Evolutionary conservation across 2,888 invertebrate species (phyloP), one percentile per base, ranked within the genome.

Genomic region (Philonicus albiceps): DNA sequence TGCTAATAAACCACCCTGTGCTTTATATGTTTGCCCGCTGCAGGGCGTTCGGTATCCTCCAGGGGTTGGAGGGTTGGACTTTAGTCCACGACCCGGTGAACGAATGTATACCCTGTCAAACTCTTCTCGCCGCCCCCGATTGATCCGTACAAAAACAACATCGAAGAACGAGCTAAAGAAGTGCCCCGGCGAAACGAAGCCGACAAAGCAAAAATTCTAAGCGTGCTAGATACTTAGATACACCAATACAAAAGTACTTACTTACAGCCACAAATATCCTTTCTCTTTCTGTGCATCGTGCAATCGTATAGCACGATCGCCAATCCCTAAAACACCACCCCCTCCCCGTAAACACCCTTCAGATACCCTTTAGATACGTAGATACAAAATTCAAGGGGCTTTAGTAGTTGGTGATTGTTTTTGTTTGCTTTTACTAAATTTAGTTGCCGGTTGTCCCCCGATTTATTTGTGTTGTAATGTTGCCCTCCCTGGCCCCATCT

Each of bases 1-100:
- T 87, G 87, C 87, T 88, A 88, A 88, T 88, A 88, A 88, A 87
- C 86, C 78, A 87, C 80, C 80, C 88, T 81, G 80, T 88, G 76
- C 37, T 87, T 87, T 88, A 88, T 87, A 86, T n/a, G 86, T 73
- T 81, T 55, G 81, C 74, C 30, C n/a, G 27, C 43, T 49, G 40
- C 19, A 83, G 75, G 30, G 81, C 43, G 27, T 43, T 53, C 85
- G 2, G 37, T 37, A 1, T 2, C 34, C 16, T 3, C 40, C 3
- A 31, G 3, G 64, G 55, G 76, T 72, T 8, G 40, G 11, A 11
- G 19, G 64, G 64, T 64, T 64, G 64, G 19, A 53, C 22, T 27
- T 34, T 34, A 37, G 37, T 11, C 37, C 37, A 37, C 37, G 64
- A 72, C 22, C 43, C 37, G 64, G 73, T 43, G 84, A 84, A 84